Percentiles rank a stretch among this genome's conserved stretches.
Conservation (phyloP, 2,888 invertebrate genomes). For the Listrodromus nycthemerus region DNA sequence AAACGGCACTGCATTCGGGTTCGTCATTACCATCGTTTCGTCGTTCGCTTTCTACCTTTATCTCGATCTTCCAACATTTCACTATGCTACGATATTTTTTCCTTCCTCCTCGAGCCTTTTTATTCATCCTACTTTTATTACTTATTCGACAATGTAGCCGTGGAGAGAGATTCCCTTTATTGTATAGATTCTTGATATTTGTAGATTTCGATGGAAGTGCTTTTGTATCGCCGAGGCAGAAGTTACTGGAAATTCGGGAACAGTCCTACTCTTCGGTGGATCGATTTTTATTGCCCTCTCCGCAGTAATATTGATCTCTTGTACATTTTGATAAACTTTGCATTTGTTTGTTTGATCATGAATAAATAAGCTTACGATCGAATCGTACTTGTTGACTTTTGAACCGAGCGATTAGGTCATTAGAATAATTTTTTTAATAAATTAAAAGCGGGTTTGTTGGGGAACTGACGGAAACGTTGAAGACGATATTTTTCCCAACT, state of each 20-base stretch:
- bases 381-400: not conserved
- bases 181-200: slow-evolving; percentile 28
- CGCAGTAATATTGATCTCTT: no score
- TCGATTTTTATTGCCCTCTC: no score
- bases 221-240: not conserved
- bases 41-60: slow-evolving; percentile 49
- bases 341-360: not conserved
- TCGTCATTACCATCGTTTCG: slow-evolving; percentile 75
- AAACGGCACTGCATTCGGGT: slow-evolving; percentile 66
- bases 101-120: slow-evolving; percentile 16
- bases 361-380: not conserved
- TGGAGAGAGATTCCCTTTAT: slow-evolving; percentile 7
- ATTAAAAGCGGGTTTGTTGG: no score
- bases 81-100: slow-evolving; percentile 48
- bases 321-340: no score
- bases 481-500: no score
- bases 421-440: no score
- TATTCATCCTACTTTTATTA: slow-evolving; percentile 28
- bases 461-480: no score
- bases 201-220: not conserved
- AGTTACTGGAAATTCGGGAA: not conserved
- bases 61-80: slow-evolving; percentile 27
- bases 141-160: slow-evolving; percentile 41
- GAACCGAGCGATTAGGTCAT: not conserved
- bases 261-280: no score